Evolutionary conservation across 2,888 invertebrate genomes (phyloP).

Genomic region (Drosophila barbarae): DNA sequence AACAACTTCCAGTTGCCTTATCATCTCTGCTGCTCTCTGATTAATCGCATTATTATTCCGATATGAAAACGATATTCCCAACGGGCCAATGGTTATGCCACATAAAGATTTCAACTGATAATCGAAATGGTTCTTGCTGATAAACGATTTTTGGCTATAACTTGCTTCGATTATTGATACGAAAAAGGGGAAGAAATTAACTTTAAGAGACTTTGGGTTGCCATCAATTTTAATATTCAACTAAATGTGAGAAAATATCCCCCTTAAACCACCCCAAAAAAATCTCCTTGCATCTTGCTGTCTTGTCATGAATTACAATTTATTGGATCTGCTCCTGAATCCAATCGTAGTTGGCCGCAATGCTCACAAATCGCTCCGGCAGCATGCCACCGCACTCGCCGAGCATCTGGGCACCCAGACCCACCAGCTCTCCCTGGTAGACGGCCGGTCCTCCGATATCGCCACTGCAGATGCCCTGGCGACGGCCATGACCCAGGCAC

Average conservation of each 20-base stretch:
- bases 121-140: not conserved
- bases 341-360: slow-evolving; percentile 63
- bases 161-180: not conserved
- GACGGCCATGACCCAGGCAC: slow-evolving; percentile 67
- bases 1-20: not conserved
- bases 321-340: slow-evolving; percentile 60
- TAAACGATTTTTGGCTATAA: not conserved
- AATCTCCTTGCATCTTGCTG: slow-evolving; percentile 1
- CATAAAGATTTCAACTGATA: slow-evolving; percentile 3
- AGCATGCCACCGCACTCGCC: slow-evolving; percentile 68
- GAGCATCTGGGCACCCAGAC: slow-evolving; percentile 66
- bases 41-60: not conserved
- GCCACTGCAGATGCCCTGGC: slow-evolving; percentile 75
- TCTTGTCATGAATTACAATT: not conserved
- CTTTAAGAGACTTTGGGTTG: not conserved
- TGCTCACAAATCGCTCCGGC: slow-evolving; percentile 72
- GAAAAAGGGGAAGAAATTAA: not conserved
- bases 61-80: not conserved
- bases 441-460: slow-evolving; percentile 77
- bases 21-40: not conserved
- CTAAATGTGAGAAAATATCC: not conserved
- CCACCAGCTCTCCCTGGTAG: slow-evolving; percentile 60
- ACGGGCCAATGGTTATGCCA: not conserved
- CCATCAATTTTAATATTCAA: too few species aligned
- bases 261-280: not conserved